Percentiles rank a stretch among this genome's conserved stretches.
Evolutionary conservation across 1,140 invertebrate genomes (phyloP).

Genomic region (Radopholus similis): DNA sequence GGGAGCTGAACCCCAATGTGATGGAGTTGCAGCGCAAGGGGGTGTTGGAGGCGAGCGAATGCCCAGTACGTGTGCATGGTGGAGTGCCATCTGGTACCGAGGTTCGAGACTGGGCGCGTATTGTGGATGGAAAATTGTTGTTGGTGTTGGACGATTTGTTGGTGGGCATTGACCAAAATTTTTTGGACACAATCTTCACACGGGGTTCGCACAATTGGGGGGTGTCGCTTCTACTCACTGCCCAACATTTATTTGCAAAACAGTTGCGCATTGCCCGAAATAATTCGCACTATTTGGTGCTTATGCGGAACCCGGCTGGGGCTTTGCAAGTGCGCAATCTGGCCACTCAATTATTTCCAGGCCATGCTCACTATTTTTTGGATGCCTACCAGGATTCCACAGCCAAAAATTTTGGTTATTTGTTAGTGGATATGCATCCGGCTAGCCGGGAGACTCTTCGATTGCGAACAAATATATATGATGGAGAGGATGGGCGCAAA

Average conservation of each 20-base stretch:
- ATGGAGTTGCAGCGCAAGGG: slow-evolving; percentile 6
- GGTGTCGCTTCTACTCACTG: slow-evolving; percentile 21
- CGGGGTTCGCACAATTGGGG: slow-evolving; percentile 29
- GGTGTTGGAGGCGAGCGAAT: background rate
- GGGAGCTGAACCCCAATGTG: slow-evolving; percentile 21
- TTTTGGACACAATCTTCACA: slow-evolving; percentile 31
- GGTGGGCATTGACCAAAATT: slow-evolving; percentile 5
- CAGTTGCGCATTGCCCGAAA: slow-evolving; percentile 29
- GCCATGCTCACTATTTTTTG: slow-evolving; percentile 13
- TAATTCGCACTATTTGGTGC: slow-evolving; percentile 30
- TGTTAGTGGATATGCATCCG: slow-evolving; percentile 20
- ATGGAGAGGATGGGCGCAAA: background rate
- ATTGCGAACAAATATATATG: slow-evolving; percentile 23
- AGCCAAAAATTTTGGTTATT: slow-evolving; percentile 16
- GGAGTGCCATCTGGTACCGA: slow-evolving; percentile 16
- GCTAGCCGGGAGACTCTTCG: slow-evolving; percentile 1
- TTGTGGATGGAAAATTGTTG: slow-evolving; percentile 4
- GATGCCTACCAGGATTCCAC: slow-evolving; percentile 17
- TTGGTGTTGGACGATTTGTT: slow-evolving; percentile 23
- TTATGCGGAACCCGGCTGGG: slow-evolving; percentile 32
- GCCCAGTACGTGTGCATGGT: background rate
- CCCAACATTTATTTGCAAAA: slow-evolving; percentile 37
- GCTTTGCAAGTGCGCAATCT: slow-evolving; percentile 27
- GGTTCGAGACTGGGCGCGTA: background rate
- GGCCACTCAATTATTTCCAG: slow-evolving; percentile 28